phyloP scores from a whole-genome alignment of 2,888 invertebrate species.

The Adineta ricciae region DNA sequence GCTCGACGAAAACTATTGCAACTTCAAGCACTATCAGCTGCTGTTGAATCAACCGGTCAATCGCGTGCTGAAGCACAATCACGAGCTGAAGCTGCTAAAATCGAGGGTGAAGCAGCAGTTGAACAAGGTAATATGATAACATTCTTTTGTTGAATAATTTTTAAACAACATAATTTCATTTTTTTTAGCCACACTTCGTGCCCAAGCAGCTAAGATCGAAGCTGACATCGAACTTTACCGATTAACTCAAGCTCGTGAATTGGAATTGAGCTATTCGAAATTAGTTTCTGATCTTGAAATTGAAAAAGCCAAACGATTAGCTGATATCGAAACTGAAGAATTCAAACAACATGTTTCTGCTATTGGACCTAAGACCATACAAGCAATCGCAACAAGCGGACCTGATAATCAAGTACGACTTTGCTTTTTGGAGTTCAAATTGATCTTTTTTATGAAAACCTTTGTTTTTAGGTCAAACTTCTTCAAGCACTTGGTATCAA shows the following conservation, averaged over 20 bases:
- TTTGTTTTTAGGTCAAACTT: constrained; percentile 44
- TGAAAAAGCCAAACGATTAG: constrained; percentile 44
- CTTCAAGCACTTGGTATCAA: constrained; percentile 51
- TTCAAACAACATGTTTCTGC: constrained; percentile 51
- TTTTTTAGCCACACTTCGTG: constrained; percentile 38
- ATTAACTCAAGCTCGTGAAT: constrained; percentile 26
- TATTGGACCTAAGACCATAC: constrained; percentile 50
- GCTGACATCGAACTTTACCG: constrained; percentile 25
- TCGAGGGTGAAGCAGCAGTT: constrained; percentile 47
- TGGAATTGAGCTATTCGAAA: background rate
- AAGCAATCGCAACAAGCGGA: constrained; percentile 17
- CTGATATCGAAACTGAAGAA: constrained; percentile 49
- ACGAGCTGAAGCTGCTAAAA: constrained; percentile 48
- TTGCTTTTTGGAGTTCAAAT: too few species aligned
- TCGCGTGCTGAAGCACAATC: constrained; percentile 54
- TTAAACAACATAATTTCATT: too few species aligned
- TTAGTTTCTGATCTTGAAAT: constrained; percentile 39
- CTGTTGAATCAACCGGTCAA: constrained; percentile 53
- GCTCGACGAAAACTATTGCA: constrained; percentile 28
- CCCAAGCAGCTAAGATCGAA: constrained; percentile 31
- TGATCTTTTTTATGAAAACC: too few species aligned
- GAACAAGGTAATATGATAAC: constrained; percentile 43
- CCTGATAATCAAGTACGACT: constrained; percentile 38
- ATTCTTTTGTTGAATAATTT: background rate
- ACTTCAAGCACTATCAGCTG: constrained; percentile 48